Conservation (phyloP, 2,888 invertebrate genomes). For the Eupithecia subumbrata region DNA sequence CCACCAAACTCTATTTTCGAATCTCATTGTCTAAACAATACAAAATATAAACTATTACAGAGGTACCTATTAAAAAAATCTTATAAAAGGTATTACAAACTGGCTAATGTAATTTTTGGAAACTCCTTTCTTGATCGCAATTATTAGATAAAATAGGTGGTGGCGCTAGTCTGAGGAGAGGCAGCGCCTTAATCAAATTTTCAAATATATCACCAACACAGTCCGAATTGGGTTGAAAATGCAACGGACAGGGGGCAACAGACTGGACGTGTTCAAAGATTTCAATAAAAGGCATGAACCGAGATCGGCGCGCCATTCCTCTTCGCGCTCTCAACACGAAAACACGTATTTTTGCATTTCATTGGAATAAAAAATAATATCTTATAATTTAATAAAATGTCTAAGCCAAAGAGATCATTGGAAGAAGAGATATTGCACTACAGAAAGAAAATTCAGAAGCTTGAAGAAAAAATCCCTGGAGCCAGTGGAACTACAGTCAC, state of each 20-base stretch:
- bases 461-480: not conserved
- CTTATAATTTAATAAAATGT: not conserved
- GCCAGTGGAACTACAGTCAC: not conserved
- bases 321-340: not conserved
- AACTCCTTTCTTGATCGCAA: too few species aligned
- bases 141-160: too few species aligned
- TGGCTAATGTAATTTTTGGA: too few species aligned
- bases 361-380: not conserved
- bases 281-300: not conserved
- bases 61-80: too few species aligned
- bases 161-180: too few species aligned
- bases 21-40: too few species aligned
- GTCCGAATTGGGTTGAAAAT: not conserved
- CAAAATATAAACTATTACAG: too few species aligned
- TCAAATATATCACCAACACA: not conserved
- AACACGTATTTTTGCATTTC: not conserved
- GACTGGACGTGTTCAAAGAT: not conserved
- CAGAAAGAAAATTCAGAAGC: constrained; percentile 4
- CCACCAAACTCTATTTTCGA: too few species aligned
- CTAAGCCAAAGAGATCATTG: not conserved
- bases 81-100: too few species aligned
- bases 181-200: not conserved
- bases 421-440: constrained; percentile 1
- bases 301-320: not conserved
- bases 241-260: not conserved